Conservation (phyloP, 2,797 vertebrate species). For the Leucoraja ocellata region DNA sequence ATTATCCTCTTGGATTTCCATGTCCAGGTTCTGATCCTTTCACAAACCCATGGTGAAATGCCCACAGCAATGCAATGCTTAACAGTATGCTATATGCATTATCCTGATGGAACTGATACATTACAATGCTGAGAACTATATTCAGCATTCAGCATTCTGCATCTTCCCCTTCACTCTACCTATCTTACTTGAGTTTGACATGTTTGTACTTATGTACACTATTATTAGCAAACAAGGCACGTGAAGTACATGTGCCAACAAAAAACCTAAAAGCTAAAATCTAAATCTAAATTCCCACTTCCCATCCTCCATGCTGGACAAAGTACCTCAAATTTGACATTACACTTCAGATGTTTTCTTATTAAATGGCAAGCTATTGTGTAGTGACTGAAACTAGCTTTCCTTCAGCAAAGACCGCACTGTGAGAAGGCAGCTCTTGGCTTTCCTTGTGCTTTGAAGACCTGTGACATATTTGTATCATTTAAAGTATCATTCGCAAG, state of each 20-base stretch:
- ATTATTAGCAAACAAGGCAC: too few species aligned
- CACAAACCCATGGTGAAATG: background rate
- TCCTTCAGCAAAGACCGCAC: background rate
- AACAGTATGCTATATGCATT: background rate
- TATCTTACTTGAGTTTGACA: too few species aligned
- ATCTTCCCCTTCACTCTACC: too few species aligned
- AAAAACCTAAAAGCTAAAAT: too few species aligned
- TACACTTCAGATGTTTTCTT: background rate
- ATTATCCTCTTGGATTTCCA: conserved; percentile 8
- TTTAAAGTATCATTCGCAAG: background rate
- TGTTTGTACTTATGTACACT: too few species aligned
- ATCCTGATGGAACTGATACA: background rate
- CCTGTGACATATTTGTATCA: background rate
- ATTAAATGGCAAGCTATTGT: background rate
- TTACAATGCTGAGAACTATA: too few species aligned
- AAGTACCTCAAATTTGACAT: background rate
- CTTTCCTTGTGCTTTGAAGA: conserved; percentile 1
- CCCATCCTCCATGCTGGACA: background rate
- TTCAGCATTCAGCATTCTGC: too few species aligned
- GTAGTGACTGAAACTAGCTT: background rate
- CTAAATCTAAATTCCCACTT: background rate
- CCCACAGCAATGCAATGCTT: background rate
- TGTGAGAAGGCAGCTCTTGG: background rate
- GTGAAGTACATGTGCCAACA: too few species aligned
- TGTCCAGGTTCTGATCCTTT: background rate